Percentiles rank a stretch among this genome's conserved stretches.
These are phyloP conservation scores for Tryphoninae sp. DNA, from an alignment of 2,888 invertebrate species.

Conservation along the genomic window DNA sequence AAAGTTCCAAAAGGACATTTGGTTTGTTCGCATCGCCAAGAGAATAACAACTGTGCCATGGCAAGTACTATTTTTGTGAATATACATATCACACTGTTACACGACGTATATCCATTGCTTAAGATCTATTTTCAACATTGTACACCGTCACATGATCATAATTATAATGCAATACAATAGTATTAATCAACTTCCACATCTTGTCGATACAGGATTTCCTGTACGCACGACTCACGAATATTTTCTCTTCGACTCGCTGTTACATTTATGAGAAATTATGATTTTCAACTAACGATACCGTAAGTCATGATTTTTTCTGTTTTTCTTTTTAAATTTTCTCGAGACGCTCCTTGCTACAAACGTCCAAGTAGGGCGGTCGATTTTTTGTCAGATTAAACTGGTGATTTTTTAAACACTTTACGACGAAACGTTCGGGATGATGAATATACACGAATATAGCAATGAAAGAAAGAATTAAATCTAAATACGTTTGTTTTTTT, in stretches of 20 bases:
- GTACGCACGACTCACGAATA: no score
- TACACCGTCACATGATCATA: constrained; percentile 22
- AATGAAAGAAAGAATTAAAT: constrained; percentile 71
- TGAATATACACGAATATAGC: constrained; percentile 66
- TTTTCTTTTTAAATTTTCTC: background rate
- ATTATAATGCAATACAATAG: constrained; percentile 19
- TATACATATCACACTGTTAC: constrained; percentile 53
- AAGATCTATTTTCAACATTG: constrained; percentile 42
- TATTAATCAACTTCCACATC: background rate
- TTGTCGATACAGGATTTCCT: background rate
- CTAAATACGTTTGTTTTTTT: constrained; percentile 69
- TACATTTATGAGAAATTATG: background rate
- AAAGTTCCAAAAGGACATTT: constrained; percentile 39
- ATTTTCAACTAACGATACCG: background rate
- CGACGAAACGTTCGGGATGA: constrained; percentile 61
- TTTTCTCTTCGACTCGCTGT: background rate
- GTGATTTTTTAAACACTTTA: constrained; percentile 52
- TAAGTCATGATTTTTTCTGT: background rate
- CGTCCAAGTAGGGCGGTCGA: background rate
- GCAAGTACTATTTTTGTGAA: constrained; percentile 25
- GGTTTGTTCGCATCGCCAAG: constrained; percentile 25
- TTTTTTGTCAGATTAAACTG: background rate
- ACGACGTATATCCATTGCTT: constrained; percentile 38
- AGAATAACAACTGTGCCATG: constrained; percentile 32
- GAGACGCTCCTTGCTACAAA: background rate